Conservation (phyloP, 2,888 invertebrate genomes). For the Pyralis farinalis region DNA sequence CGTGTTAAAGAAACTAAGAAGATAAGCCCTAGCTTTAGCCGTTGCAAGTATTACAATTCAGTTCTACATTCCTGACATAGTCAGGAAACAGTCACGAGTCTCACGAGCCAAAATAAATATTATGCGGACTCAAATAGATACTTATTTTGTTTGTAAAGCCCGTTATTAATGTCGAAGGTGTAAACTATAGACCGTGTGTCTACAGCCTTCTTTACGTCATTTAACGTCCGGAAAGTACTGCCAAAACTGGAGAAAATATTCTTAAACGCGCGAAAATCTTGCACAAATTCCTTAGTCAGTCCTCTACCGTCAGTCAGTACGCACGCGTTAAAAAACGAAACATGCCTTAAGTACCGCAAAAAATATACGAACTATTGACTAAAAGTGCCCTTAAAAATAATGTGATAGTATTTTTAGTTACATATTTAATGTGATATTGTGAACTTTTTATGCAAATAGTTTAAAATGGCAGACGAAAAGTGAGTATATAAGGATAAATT, state of each 20-base stretch:
- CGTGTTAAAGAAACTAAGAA: no score
- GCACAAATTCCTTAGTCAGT: constrained; percentile 10
- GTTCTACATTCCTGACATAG: no score
- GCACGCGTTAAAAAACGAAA: neutral
- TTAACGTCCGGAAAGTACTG: neutral
- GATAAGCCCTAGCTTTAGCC: no score
- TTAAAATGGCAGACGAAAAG: constrained; percentile 58
- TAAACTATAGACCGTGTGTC: no score
- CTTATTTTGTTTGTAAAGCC: no score
- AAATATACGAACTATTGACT: neutral
- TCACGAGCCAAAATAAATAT: no score
- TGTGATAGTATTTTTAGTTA: constrained; percentile 30
- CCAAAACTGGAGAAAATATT: constrained; percentile 16
- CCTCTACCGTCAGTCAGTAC: neutral
- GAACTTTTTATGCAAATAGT: constrained; percentile 28
- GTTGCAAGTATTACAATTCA: no score
- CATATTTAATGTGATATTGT: constrained; percentile 47
- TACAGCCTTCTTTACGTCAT: neutral
- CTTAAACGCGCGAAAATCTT: constrained; percentile 17
- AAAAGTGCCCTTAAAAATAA: constrained; percentile 20
- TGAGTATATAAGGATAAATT: constrained; percentile 35
- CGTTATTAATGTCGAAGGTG: no score
- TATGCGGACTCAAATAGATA: no score
- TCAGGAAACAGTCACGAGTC: no score
- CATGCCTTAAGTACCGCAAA: neutral